A percentile compares a stretch with the other conserved stretches of the same genome.
These are phyloP conservation scores for Monoplex corrugatus DNA, from an alignment of 2,888 invertebrate species.

Conservation along the genomic window DNA sequence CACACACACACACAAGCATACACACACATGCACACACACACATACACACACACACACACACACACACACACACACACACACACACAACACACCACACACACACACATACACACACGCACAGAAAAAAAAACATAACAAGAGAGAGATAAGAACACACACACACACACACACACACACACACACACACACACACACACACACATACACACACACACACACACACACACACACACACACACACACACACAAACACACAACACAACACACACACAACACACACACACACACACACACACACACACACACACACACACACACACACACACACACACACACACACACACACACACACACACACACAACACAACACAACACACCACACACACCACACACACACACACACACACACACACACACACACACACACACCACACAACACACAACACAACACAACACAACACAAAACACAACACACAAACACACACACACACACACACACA, in stretches of 20 bases:
- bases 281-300: not conserved
- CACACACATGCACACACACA: not conserved
- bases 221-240: not conserved
- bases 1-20: not conserved
- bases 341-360: not conserved
- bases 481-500: not conserved
- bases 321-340: not conserved
- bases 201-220: not conserved
- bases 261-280: too few species aligned
- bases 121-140: too few species aligned
- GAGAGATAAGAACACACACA: not conserved
- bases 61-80: not conserved
- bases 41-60: slow-evolving; percentile 17
- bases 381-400: not conserved
- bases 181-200: not conserved
- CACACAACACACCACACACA: too few species aligned
- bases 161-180: not conserved
- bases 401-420: not conserved
- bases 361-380: too few species aligned
- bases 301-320: not conserved
- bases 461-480: not conserved
- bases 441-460: too few species aligned
- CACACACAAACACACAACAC: not conserved
- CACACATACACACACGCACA: not conserved
- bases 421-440: not conserved